A percentile compares a stretch with the other conserved stretches of the same genome.
Conservation (phyloP, 1,140 invertebrate genomes). For the Pseudomyrmex dendroicus region DNA sequence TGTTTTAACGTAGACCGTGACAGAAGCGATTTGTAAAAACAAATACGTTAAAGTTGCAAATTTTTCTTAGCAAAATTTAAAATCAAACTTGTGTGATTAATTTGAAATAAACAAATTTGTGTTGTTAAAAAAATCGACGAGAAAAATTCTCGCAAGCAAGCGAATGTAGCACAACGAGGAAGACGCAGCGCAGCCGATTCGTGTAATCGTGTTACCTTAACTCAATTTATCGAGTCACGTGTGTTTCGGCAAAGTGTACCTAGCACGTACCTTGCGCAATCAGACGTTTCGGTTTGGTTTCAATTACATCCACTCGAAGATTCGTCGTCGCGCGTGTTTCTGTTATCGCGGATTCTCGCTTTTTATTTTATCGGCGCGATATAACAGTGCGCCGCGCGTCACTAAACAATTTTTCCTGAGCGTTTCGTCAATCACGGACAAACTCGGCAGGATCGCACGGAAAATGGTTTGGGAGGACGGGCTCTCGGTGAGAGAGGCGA, state of each 20-base stretch:
- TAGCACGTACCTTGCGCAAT: not conserved
- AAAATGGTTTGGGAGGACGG: slow-evolving; percentile 82
- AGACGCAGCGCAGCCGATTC: slow-evolving; percentile 24
- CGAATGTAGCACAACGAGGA: not conserved
- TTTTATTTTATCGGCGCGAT: not conserved
- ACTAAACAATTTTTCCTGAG: not conserved
- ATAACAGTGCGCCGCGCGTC: not conserved
- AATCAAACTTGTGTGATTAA: too few relatives aligned
- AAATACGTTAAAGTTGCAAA: too few relatives aligned
- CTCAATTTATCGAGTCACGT: slow-evolving; percentile 65
- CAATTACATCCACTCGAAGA: slow-evolving; percentile 54
- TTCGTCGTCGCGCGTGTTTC: slow-evolving; percentile 21
- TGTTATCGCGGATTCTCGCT: not conserved
- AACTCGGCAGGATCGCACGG: slow-evolving; percentile 27
- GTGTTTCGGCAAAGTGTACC: not conserved
- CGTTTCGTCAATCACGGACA: not conserved
- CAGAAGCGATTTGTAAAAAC: too few relatives aligned
- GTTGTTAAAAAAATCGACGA: too few relatives aligned
- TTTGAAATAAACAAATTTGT: too few relatives aligned
- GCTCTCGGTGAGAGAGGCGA: slow-evolving; percentile 83
- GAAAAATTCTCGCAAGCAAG: not conserved
- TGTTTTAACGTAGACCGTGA: too few relatives aligned
- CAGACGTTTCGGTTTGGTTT: slow-evolving; percentile 54
- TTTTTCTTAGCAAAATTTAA: too few relatives aligned
- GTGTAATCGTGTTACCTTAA: slow-evolving; percentile 75